phyloP scores from a whole-genome alignment of 35 echinoderm and acorn worm species.

The Heliocidaris tuberculata region DNA sequence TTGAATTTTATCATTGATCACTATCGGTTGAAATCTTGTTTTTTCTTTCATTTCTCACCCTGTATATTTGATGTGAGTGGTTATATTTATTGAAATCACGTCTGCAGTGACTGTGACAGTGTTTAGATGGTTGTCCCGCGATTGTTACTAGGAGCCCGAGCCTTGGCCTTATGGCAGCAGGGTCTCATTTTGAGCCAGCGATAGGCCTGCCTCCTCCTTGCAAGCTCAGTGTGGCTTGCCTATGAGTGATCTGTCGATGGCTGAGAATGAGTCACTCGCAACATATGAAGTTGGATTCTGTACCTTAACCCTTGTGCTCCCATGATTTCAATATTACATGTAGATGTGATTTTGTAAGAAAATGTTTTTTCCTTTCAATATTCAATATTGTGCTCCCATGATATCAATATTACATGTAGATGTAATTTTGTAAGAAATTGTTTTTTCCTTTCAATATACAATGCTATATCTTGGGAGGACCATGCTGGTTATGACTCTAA shows the following conservation, averaged over 20 bases:
- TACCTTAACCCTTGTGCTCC: neutral
- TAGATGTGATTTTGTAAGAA: no score
- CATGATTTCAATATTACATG: no score
- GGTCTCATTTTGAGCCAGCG: neutral
- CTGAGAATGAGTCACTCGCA: neutral
- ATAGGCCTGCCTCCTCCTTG: neutral
- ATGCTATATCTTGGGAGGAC: no score
- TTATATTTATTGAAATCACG: neutral
- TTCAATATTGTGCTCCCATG: neutral
- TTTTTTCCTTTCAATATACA: no score
- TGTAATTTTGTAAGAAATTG: no score
- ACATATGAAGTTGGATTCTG: neutral
- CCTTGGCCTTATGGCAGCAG: neutral
- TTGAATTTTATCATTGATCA: neutral
- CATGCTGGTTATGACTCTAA: no score
- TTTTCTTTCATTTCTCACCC: neutral
- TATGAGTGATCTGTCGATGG: neutral
- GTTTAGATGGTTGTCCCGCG: slow-evolving; percentile 7
- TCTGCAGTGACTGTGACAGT: neutral
- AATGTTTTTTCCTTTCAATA: no score
- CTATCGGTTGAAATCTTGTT: neutral
- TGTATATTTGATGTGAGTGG: neutral
- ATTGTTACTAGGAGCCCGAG: neutral
- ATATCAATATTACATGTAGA: rapidly evolving
- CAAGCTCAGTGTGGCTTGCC: neutral